Evolutionary conservation across 2,888 invertebrate species (phyloP), one percentile per base, ranked within the genome.

Genomic region (Siphlonurus alternatus): DNA sequence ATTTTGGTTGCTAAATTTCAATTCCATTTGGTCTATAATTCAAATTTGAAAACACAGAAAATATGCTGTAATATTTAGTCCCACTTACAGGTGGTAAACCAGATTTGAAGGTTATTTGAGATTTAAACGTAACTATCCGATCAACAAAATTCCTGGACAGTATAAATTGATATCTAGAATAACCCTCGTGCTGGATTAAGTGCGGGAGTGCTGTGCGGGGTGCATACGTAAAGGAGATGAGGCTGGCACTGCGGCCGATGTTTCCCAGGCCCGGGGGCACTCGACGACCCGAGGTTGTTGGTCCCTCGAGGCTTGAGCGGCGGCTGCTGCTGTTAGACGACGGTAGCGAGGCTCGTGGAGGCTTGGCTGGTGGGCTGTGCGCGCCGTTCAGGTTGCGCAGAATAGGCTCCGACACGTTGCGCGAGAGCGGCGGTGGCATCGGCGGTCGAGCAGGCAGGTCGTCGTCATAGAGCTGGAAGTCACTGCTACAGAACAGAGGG

Each of bases 141-240:
- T n/a, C n/a, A n/a, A n/a, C n/a, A n/a, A n/a, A n/a, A n/a, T n/a
- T n/a, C n/a, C n/a, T n/a, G n/a, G n/a, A n/a, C n/a, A n/a, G n/a
- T n/a, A n/a, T n/a, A n/a, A n/a, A n/a, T n/a, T n/a, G n/a, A n/a
- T n/a, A n/a, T n/a, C n/a, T n/a, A n/a, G n/a, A n/a, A n/a, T n/a
- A n/a, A n/a, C n/a, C n/a, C n/a, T n/a, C n/a, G n/a, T n/a, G n/a
- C n/a, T n/a, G n/a, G n/a, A n/a, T n/a, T n/a, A n/a, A n/a, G n/a
- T n/a, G n/a, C n/a, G n/a, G n/a, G n/a, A n/a, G n/a, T 87, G 70
- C 88, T 89, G 75, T 51, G 74, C 76, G 69, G 70, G 66, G 56
- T 56, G 56, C 56, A 22, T 56, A 56, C 56, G 56, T 56, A 7
- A 56, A n/a, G n/a, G 56, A 10, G n/a, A 20, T 56, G 19, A 56